These are phyloP conservation scores for Conchocele bisecta DNA, from an alignment of 2,888 invertebrate species.

Conservation along the genomic window DNA sequence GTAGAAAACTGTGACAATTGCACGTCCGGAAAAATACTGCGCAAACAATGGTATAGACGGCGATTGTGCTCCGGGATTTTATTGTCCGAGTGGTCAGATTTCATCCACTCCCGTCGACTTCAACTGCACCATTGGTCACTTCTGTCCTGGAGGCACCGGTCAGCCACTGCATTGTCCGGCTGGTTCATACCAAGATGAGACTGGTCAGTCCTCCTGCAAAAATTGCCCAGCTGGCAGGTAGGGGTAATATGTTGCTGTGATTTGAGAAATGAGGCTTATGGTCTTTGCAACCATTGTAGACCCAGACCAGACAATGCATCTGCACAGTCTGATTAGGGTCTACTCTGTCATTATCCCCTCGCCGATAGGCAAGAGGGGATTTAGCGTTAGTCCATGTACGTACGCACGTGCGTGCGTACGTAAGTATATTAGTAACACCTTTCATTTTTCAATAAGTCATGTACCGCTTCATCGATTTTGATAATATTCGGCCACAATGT, in stretches of 20 bases:
- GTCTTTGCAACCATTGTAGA: not conserved
- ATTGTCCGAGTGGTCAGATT: slow-evolving; percentile 98
- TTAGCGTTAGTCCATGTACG: too few relatives aligned
- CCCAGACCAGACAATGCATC: not conserved
- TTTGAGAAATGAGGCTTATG: not conserved
- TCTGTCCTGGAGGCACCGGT: slow-evolving; percentile 74
- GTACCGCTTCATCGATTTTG: too few relatives aligned
- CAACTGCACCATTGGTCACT: slow-evolving; percentile 79
- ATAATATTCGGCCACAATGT: too few relatives aligned
- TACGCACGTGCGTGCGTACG: too few relatives aligned
- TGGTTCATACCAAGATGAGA: slow-evolving; percentile 78
- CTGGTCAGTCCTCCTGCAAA: slow-evolving; percentile 71
- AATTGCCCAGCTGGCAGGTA: slow-evolving; percentile 79
- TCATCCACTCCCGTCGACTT: slow-evolving; percentile 85
- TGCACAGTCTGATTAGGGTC: not conserved
- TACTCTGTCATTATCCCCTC: too few relatives aligned
- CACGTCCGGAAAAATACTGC: slow-evolving; percentile 79
- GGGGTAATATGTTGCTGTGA: slow-evolving; percentile 5
- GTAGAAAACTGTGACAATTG: slow-evolving; percentile 73
- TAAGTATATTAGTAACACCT: too few relatives aligned
- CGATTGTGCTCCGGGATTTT: slow-evolving; percentile 76
- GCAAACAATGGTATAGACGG: slow-evolving; percentile 74
- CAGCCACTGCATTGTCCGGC: slow-evolving; percentile 72
- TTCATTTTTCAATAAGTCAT: too few relatives aligned
- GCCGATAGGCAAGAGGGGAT: too few relatives aligned